phyloP scores from a whole-genome alignment of 2,113 vertebrate species.

The Toxotes chatareus region DNA sequence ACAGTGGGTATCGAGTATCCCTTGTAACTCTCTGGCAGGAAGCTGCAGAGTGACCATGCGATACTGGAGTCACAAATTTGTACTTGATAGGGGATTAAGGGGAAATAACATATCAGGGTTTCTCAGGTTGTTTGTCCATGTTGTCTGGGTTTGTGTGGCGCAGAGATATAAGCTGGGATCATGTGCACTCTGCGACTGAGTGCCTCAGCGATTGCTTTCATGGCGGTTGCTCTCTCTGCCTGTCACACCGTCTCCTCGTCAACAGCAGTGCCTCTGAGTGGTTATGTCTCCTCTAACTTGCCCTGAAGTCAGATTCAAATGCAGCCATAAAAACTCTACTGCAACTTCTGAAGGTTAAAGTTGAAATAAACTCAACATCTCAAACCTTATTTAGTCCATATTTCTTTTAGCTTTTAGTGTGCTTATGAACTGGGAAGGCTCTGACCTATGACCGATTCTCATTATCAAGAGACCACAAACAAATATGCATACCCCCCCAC shows the following conservation, averaged over 20 bases:
- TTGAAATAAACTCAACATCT: slow-evolving; percentile 18
- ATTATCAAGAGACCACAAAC: background rate
- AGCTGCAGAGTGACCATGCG: slow-evolving; percentile 24
- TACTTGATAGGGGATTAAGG: slow-evolving; percentile 31
- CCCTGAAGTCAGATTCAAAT: slow-evolving; percentile 40
- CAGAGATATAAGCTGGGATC: slow-evolving; percentile 39
- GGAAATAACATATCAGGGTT: slow-evolving; percentile 31
- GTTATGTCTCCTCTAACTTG: slow-evolving; percentile 26
- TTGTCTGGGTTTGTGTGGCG: slow-evolving; percentile 24
- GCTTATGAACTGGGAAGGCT: background rate
- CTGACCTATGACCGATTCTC: slow-evolving; percentile 29
- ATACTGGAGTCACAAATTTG: slow-evolving; percentile 20
- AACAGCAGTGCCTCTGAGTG: slow-evolving; percentile 25
- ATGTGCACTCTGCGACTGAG: slow-evolving; percentile 37
- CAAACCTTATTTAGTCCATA: background rate
- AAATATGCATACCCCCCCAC: background rate
- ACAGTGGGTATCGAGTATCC: background rate
- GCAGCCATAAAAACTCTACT: slow-evolving; percentile 1
- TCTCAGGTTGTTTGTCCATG: slow-evolving; percentile 33
- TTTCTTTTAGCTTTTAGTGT: background rate
- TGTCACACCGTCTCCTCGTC: slow-evolving; percentile 57
- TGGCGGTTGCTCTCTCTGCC: slow-evolving; percentile 27
- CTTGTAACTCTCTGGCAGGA: slow-evolving; percentile 14
- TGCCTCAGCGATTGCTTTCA: slow-evolving; percentile 46
- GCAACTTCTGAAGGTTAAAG: slow-evolving; percentile 21